Conservation (phyloP, 2,888 invertebrate genomes). For the Drymonia ruficornis region DNA sequence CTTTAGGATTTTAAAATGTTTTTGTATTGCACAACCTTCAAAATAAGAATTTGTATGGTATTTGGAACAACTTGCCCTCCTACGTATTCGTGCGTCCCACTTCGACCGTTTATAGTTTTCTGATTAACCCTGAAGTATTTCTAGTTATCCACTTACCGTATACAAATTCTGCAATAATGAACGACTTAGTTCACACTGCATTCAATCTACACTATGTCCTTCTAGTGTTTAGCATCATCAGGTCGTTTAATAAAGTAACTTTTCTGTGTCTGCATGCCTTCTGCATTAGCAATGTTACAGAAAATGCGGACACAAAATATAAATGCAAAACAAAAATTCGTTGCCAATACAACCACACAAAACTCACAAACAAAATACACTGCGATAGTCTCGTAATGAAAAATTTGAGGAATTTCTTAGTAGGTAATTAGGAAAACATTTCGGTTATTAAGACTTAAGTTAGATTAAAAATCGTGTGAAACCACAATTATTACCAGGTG, state of each 20-base stretch:
- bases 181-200: background rate
- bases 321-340: background rate
- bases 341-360: background rate
- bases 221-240: background rate
- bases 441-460: too few species aligned
- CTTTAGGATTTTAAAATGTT: conserved; percentile 14
- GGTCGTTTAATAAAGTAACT: conserved; percentile 1
- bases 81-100: conserved; percentile 57
- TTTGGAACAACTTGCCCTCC: conserved; percentile 57
- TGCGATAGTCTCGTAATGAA: background rate
- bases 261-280: conserved; percentile 43
- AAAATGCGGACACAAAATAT: background rate
- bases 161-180: conserved; percentile 21
- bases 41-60: conserved; percentile 42
- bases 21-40: conserved; percentile 32
- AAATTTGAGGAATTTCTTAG: background rate
- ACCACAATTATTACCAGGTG: too few species aligned
- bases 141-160: conserved; percentile 37
- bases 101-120: conserved; percentile 57
- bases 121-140: conserved; percentile 62
- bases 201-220: background rate
- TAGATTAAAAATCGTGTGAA: too few species aligned
- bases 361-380: background rate
- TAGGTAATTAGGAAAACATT: too few species aligned
- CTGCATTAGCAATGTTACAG: conserved; percentile 30